A percentile compares a stretch with the other conserved stretches of the same genome.
phyloP scores from a whole-genome alignment of 1,140 invertebrate species.

The Cyclargus thomasi region DNA sequence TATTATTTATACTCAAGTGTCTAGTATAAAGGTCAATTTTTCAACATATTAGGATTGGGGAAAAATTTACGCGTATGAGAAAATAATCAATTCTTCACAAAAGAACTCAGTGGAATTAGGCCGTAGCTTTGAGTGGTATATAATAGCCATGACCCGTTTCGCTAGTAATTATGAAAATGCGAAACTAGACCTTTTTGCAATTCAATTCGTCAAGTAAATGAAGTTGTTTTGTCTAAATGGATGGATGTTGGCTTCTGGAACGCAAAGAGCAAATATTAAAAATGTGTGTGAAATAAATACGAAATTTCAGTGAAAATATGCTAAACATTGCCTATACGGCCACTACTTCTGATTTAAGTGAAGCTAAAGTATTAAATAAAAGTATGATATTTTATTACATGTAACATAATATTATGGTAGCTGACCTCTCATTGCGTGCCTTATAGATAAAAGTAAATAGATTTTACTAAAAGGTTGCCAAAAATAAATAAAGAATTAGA shows the following conservation, averaged over 20 bases:
- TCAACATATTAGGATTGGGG: too few species aligned
- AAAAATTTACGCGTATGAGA: conserved; percentile 10
- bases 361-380: too few species aligned
- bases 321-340: background rate
- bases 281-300: background rate
- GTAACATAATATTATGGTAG: background rate
- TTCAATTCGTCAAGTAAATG: conserved; percentile 32
- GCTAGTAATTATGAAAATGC: conserved; percentile 42
- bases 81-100: conserved; percentile 27
- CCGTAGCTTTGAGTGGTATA: conserved; percentile 28
- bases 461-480: too few species aligned
- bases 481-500: too few species aligned
- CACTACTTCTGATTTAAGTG: background rate
- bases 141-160: conserved; percentile 38
- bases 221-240: conserved; percentile 21
- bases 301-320: background rate
- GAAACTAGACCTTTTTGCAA: conserved; percentile 37
- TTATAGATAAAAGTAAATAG: too few species aligned
- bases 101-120: conserved; percentile 29
- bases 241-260: background rate
- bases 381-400: background rate
- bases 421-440: background rate
- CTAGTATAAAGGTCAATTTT: too few species aligned
- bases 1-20: too few species aligned
- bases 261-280: conserved; percentile 13